Percentiles rank a stretch among this genome's conserved stretches.
phyloP scores from a whole-genome alignment of 2,888 invertebrate genomes.

The Mesoligia furuncula region DNA sequence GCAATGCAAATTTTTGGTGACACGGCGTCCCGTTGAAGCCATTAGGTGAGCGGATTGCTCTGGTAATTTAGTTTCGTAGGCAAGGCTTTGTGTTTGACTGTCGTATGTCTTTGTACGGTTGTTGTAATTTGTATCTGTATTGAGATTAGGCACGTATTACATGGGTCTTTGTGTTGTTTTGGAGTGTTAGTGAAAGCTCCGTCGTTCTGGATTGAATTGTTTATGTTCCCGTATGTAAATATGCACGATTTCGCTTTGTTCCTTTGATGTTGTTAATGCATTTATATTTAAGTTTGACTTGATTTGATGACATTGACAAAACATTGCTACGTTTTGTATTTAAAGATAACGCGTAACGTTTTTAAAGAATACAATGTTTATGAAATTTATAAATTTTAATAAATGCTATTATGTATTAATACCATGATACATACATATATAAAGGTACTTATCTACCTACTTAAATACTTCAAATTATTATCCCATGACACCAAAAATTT shows the following conservation, averaged over 20 bases:
- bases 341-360: not conserved
- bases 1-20: conserved; percentile 88
- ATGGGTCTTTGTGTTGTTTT: conserved; percentile 71
- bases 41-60: conserved; percentile 87
- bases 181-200: conserved; percentile 77
- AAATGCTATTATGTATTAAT: not conserved
- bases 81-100: conserved; percentile 84
- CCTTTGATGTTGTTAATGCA: conserved; percentile 28
- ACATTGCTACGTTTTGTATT: not conserved
- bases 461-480: not conserved
- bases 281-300: conserved; percentile 27
- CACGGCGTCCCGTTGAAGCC: conserved; percentile 83
- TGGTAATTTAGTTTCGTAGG: conserved; percentile 89
- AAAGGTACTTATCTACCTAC: not conserved
- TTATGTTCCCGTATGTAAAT: conserved; percentile 45
- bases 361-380: not conserved
- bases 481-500: not conserved
- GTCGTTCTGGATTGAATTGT: conserved; percentile 59
- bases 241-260: conserved; percentile 46
- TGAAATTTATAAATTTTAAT: too few relatives aligned
- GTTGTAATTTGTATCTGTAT: conserved; percentile 82
- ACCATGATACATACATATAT: not conserved
- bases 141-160: conserved; percentile 73
- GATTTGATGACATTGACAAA: not conserved
- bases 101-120: conserved; percentile 78